These are phyloP conservation scores for Molanna angustata DNA, from an alignment of 2,888 invertebrate genomes.

Conservation along the genomic window DNA sequence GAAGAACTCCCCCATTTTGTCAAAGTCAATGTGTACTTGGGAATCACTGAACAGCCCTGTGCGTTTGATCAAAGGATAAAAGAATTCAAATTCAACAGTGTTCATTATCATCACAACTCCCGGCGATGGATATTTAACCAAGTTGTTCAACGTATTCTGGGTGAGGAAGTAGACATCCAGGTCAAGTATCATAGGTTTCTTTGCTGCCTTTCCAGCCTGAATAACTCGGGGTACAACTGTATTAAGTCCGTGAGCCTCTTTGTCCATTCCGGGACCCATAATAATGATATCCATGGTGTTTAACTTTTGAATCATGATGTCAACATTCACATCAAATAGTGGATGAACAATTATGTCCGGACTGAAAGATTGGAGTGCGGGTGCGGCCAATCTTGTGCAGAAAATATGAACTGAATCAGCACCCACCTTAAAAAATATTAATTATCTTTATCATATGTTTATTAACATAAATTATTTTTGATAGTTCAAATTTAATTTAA, in stretches of 20 bases:
- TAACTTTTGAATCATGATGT: conserved; percentile 1
- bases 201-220: conserved; percentile 53
- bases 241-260: conserved; percentile 61
- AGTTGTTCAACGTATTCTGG: conserved; percentile 58
- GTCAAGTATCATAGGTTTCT: conserved; percentile 57
- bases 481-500: too few species aligned
- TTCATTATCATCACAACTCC: conserved; percentile 87
- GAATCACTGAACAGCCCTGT: conserved; percentile 50
- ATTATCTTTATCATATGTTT: too few species aligned
- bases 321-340: conserved; percentile 45
- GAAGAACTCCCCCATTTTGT: conserved; percentile 45
- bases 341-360: conserved; percentile 98
- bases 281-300: conserved; percentile 17
- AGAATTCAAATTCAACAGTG: conserved; percentile 78
- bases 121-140: conserved; percentile 64
- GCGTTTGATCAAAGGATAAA: conserved; percentile 57
- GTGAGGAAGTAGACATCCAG: conserved; percentile 58
- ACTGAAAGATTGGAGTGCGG: conserved; percentile 91
- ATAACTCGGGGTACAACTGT: conserved; percentile 62
- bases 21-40: conserved; percentile 45
- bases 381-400: conserved; percentile 77
- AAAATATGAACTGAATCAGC: conserved; percentile 92
- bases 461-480: too few species aligned
- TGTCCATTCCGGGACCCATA: conserved; percentile 35
- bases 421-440: conserved; percentile 58